Conservation (phyloP, 1,140 invertebrate species). For the Brachionus calyciflorus region DNA sequence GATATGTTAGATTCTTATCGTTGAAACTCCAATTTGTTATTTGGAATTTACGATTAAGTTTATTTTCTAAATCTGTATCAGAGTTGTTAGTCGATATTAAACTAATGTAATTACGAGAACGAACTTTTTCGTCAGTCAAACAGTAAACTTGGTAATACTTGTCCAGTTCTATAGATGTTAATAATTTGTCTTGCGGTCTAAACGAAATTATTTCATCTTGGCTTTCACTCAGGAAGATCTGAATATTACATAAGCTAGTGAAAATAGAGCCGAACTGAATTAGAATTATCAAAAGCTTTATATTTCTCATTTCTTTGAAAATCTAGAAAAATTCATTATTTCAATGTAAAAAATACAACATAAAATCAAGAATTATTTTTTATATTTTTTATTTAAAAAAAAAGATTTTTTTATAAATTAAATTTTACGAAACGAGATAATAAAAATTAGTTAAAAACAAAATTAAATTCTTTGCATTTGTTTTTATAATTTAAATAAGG, state of each 20-base stretch:
- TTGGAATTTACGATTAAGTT: slow-evolving; percentile 23
- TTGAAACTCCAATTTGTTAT: slow-evolving; percentile 3
- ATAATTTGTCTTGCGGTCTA: not conserved
- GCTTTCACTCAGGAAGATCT: not conserved
- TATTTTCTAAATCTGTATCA: not conserved
- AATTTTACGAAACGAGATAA: no score
- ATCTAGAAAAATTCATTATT: no score
- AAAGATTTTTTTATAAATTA: no score
- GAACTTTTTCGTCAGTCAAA: slow-evolving; percentile 30
- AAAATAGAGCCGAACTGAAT: not conserved
- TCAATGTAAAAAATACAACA: no score
- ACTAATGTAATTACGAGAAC: slow-evolving; percentile 23
- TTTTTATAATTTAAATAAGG: slow-evolving; percentile 34
- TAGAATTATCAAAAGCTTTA: not conserved
- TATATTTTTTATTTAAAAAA: no score
- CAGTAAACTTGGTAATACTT: slow-evolving; percentile 31
- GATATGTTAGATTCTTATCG: slow-evolving; percentile 8
- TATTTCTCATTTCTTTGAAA: no score
- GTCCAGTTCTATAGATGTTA: not conserved
- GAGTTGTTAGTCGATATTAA: not conserved
- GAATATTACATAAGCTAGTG: slow-evolving; percentile 15
- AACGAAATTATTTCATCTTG: not conserved
- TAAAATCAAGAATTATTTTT: no score
- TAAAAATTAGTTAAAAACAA: not conserved
- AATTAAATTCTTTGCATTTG: slow-evolving; percentile 22